Base-by-base conservation (phyloP, 2,797 vertebrate genomes). In the Valencia hispanica region DNA sequence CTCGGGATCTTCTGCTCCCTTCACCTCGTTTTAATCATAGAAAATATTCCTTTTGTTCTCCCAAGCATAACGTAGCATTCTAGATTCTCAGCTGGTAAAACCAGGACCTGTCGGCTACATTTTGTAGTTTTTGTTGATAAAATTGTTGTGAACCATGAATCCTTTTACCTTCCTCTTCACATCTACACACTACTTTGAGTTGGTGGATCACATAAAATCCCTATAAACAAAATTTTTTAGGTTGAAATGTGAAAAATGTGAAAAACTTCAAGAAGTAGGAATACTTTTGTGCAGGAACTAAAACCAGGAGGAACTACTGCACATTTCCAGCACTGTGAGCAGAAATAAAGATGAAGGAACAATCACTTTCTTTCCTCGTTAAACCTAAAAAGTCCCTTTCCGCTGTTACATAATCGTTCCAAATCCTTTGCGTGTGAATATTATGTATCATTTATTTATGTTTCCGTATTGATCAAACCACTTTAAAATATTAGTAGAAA, bases 1-100 rank as follows among this genome's bases (percentile, higher is more conserved):
- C 70, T 32, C 34, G 0, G 57, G 78, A 74, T 79, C 53, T 70
- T 86, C 76, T 80, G 72, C 83, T 74, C 68, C 84, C 86, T 81
- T 45, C 55, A 70, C 59, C 73, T 78, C 73, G 75, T 80, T 70
- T 11, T 77, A 53, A 20, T 71, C 18, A 15, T 10, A 5, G 41
- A 15, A 69, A 81, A 68, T 22, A 70, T 43, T 3, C 41, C 14
- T 30, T 50, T 18, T 66, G 57, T 27, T 66, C 47, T 4, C 27
- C 2, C 71, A 73, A 48, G 78, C 48, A 27, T 81, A 47, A 47
- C 4, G 20, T 68, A 68, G 43, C 22, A 55, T 63, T 74, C 77
- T 18, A 34, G 27, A 78, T 18, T 22, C 43, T 72, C 80, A 79
- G 75, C 43, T 73, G 79, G 79, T 47, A 74, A 34, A 22, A 72